A percentile compares a stretch with the other conserved stretches of the same genome.
Conservation (phyloP, 2,113 vertebrate species). For the Nesogale talazaci region DNA sequence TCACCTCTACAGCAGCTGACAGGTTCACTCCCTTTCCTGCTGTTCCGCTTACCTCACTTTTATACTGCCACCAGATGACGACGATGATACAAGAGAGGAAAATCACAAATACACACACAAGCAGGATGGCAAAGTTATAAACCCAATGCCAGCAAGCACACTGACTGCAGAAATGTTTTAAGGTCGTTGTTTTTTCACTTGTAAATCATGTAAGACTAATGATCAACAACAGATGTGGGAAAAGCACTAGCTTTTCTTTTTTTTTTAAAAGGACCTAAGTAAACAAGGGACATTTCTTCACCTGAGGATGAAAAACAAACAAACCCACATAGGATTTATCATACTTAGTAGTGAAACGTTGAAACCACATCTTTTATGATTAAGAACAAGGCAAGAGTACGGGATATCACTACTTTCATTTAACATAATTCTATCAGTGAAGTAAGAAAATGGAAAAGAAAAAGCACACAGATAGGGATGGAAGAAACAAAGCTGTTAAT, state of each 20-base stretch:
- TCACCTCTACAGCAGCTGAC: not conserved
- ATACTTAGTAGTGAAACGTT: not conserved
- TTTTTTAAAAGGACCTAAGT: not conserved
- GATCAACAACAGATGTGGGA: not conserved
- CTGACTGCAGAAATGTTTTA: not conserved
- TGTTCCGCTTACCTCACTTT: not conserved
- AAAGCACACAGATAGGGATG: not conserved
- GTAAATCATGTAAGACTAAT: not conserved
- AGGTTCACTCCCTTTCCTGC: not conserved
- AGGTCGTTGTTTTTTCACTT: conserved; percentile 33
- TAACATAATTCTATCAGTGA: not conserved
- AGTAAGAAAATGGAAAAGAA: not conserved
- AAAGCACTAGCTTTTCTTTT: not conserved
- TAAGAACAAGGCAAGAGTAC: not conserved
- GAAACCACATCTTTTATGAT: not conserved
- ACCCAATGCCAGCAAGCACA: conserved; percentile 9
- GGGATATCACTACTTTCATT: not conserved
- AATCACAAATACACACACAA: not conserved
- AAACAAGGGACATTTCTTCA: not conserved
- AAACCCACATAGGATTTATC: not conserved
- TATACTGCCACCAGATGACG: not conserved
- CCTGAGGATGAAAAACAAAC: not conserved
- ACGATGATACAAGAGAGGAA: not conserved
- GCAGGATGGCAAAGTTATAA: not conserved
- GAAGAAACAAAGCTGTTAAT: not conserved